Base-by-base conservation (phyloP, 2,797 vertebrate species). In the Poeciliopsis paucimaculata region DNA sequence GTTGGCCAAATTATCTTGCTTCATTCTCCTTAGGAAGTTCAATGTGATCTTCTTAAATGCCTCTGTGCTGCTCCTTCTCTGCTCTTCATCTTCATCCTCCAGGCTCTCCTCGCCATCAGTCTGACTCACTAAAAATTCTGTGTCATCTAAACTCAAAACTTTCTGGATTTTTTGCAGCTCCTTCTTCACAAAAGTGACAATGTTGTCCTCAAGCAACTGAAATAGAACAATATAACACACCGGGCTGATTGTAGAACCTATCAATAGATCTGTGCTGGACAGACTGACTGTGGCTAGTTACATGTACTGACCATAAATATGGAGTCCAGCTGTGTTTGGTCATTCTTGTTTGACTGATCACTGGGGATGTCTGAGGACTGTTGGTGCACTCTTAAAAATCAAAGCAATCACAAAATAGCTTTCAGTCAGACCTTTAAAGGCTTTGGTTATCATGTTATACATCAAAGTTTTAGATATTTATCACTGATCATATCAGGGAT, bases 81-180 rank as follows among this genome's bases (percentile, higher is more conserved):
- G 53, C 26, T 55, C 53, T 55, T 55, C 26, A 55, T 55, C 53
- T n/a, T 55, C 53, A 26, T 55, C 26, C 53, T 55, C 26, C 26
- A 10, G 23, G 23, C 10, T 55, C 23, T 64, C 60, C 7, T 64
- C 60, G 18, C 31, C 60, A 16, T 64, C 8, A 31, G 2, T 5
- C 31, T 64, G 60, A 36, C 31, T 64, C 60, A 18, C 60, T 64
- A 9, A 64, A 31, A 16, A 34, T 1, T 64, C 16, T 18, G 60
- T 28, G 36, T 77, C 70, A 55, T 55, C 53, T 26, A n/a, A 55
- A n/a, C 23, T n/a, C 53, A 55, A 55, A 55, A 55, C 53, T 1
- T 55, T 55, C 26, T 55, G 53, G 8, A 55, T n/a, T 55, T 55
- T n/a, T 55, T n/a, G 53, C 41, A 82, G 60, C 34, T 82, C 60